A percentile compares a stretch with the other conserved stretches of the same genome.
phyloP scores from a whole-genome alignment of 1,140 invertebrate genomes.

The Palaemon carinicauda region DNA sequence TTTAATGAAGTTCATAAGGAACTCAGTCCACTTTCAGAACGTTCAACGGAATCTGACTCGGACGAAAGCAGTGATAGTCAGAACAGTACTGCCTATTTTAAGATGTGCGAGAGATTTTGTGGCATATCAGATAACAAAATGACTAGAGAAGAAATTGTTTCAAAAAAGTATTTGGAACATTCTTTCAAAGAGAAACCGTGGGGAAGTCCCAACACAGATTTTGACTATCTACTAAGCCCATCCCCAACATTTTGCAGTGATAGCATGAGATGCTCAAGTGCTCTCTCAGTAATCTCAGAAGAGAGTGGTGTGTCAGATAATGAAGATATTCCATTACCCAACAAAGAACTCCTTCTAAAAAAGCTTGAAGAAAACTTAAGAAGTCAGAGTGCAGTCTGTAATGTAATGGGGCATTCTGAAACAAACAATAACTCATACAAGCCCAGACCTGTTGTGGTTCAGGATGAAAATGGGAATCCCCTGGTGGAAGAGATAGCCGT shows the following conservation, averaged over 20 bases:
- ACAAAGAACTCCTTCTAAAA: background rate
- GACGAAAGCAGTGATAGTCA: background rate
- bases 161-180: background rate
- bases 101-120: background rate
- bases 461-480: too few relatives aligned
- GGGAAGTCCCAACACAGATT: too few relatives aligned
- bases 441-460: too few relatives aligned
- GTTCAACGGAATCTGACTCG: background rate
- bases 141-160: background rate
- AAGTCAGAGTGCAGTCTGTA: too few relatives aligned
- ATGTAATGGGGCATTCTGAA: too few relatives aligned
- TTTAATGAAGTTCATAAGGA: background rate
- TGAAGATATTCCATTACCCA: conserved; percentile 6
- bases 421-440: too few relatives aligned
- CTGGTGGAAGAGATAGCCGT: too few relatives aligned
- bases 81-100: background rate
- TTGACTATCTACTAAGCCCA: too few relatives aligned
- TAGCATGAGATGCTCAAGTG: conserved; percentile 25
- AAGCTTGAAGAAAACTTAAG: too few relatives aligned
- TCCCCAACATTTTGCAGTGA: background rate
- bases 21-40: background rate
- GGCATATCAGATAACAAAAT: background rate
- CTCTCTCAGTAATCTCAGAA: conserved; percentile 42
- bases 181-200: too few relatives aligned
- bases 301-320: conserved; percentile 36